phyloP scores from a whole-genome alignment of 2,113 vertebrate species.

The Montifringilla adamsi region DNA sequence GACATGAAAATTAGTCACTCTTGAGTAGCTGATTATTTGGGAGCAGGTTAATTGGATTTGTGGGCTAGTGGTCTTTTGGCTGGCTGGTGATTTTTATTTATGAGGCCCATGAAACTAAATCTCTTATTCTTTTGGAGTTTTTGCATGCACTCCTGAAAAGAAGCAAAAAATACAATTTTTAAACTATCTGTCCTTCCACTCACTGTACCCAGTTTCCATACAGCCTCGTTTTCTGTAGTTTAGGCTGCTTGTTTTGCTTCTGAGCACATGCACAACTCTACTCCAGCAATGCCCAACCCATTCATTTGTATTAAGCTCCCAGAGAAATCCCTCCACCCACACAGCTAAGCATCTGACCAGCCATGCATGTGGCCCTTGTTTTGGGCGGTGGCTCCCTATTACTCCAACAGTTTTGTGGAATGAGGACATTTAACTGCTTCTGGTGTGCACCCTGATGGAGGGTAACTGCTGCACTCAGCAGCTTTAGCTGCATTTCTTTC shows the following conservation, averaged over 20 bases:
- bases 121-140: neutral
- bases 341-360: neutral
- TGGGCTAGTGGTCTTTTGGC: neutral
- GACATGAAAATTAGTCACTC: neutral
- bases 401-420: neutral
- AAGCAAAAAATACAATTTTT: neutral
- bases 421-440: neutral
- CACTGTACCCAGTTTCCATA: neutral
- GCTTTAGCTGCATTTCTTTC: neutral
- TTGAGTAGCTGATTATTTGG: neutral
- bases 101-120: neutral
- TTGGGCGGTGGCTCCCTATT: neutral
- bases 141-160: neutral
- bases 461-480: neutral
- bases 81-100: neutral
- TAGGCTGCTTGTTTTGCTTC: neutral
- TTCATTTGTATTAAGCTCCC: neutral
- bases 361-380: neutral
- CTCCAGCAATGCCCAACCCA: neutral
- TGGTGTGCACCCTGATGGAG: neutral
- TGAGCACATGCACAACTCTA: neutral
- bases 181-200: neutral
- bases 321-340: neutral
- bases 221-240: rapidly evolving
- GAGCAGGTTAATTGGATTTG: neutral